Conservation (phyloP, 2,113 vertebrate genomes). For the Grallaria varia region DNA sequence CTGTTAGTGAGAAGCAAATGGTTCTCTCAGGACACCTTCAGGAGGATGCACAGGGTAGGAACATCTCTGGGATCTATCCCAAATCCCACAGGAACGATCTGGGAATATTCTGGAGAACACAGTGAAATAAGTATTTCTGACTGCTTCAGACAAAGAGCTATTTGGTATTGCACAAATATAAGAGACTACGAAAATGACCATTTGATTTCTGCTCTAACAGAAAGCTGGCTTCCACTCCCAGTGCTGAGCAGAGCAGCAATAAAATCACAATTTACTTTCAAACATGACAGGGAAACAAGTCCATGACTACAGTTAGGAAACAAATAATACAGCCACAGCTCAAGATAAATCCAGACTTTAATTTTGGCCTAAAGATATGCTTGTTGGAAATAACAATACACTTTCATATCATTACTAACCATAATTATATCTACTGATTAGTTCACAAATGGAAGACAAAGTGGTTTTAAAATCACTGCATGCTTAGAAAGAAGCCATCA, state of each 20-base stretch:
- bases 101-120: neutral
- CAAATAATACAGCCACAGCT: neutral
- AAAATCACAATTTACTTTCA: neutral
- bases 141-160: neutral
- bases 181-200: neutral
- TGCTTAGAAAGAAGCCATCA: neutral
- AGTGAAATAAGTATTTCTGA: neutral
- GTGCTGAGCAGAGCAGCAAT: neutral
- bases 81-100: neutral
- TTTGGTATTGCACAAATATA: neutral
- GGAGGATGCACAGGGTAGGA: neutral
- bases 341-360: neutral
- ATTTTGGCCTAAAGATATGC: neutral
- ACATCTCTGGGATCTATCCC: neutral
- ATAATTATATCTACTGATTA: neutral
- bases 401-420: neutral
- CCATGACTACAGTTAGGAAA: neutral
- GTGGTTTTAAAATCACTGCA: neutral
- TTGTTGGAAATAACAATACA: neutral
- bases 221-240: neutral
- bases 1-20: neutral
- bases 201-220: neutral
- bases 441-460: neutral
- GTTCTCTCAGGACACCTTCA: neutral
- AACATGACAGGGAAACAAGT: neutral